Evolutionary conservation across 1,140 invertebrate genomes (phyloP), one percentile per base, ranked within the genome.

Genomic region (Tigriopus japonicus): DNA sequence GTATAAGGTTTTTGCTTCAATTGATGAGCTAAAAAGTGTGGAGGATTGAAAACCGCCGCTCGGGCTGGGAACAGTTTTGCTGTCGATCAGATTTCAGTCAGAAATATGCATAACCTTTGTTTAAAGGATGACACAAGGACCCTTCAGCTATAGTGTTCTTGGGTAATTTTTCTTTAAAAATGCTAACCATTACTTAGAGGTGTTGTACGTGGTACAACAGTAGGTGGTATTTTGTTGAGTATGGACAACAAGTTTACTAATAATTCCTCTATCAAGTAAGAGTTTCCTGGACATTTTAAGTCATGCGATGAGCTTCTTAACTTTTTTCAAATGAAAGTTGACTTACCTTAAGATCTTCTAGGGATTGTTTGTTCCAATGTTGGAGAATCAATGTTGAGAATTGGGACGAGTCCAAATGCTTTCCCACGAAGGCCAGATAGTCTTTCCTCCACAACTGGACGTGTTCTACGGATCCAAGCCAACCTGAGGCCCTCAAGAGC

Each of bases 331-430:
- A 49, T 6, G 3, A 21, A 3, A 6, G 45, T 17, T 35, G 3
- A 42, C 17, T 23, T 42, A 41, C n/a, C 15, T 60, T 24, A 19
- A 62, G 49, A 35, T 41, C 15, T 54, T 23, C 43, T 2, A 35
- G 53, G 24, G 62, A 53, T 24, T 21, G 60, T 56, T 49, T 45
- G 40, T 60, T 60, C 55, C 42, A 58, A 43, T 49, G 45, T 17
- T 49, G 45, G 21, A 49, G n/a, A 12, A 49, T 49, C 45, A 49
- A 21, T 17, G 45, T 49, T 35, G 28, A 21, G 45, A 21, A 49
- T 21, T 49, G 21, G 12, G 45, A 5, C n/a, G 21, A 49, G 45
- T 21, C 45, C n/a, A 49, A 2, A 15, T 3, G 10, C 10, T 12
- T 49, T 9, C 28, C 28, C 9, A 5, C 3, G 28, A 49, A 49